These are phyloP conservation scores for Daphoenositta chrysoptera DNA, from an alignment of 2,113 vertebrate species.

Conservation along the genomic window DNA sequence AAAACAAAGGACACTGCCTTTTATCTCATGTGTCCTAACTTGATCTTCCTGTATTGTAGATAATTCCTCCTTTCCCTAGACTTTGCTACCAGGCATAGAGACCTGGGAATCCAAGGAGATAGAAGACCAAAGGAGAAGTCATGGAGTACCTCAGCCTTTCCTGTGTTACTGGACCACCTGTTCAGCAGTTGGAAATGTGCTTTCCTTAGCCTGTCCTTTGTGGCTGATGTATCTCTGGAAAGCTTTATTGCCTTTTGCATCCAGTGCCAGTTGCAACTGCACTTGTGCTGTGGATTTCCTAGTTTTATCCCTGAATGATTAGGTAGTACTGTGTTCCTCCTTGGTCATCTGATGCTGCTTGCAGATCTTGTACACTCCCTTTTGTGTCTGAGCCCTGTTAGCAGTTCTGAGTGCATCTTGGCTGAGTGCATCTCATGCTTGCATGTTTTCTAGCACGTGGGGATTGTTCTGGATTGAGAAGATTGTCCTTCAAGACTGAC, in stretches of 20 bases:
- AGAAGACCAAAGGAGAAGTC: not conserved
- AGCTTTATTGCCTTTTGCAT: not conserved
- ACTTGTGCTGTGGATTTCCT: not conserved
- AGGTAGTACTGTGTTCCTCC: not conserved
- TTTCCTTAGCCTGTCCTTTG: not conserved
- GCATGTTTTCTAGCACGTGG: not conserved
- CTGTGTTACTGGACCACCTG: not conserved
- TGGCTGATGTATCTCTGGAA: not conserved
- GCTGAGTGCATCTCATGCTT: not conserved
- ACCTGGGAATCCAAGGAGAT: not conserved
- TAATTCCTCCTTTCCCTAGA: not conserved
- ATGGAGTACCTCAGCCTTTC: not conserved
- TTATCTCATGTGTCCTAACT: not conserved
- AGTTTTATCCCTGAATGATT: not conserved
- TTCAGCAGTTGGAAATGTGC: fast-evolving
- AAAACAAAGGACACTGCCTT: not conserved
- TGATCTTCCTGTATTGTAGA: not conserved
- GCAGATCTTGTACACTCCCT: not conserved
- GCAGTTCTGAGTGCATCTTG: not conserved
- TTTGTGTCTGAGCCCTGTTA: not conserved
- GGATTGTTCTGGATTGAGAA: not conserved
- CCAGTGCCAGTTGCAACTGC: not conserved
- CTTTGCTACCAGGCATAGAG: not conserved
- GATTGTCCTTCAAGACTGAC: not conserved
- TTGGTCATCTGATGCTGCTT: not conserved